Percentiles rank a stretch among this genome's conserved stretches.
phyloP scores from a whole-genome alignment of 2,113 vertebrate species.

The Istiophorus platypterus region DNA sequence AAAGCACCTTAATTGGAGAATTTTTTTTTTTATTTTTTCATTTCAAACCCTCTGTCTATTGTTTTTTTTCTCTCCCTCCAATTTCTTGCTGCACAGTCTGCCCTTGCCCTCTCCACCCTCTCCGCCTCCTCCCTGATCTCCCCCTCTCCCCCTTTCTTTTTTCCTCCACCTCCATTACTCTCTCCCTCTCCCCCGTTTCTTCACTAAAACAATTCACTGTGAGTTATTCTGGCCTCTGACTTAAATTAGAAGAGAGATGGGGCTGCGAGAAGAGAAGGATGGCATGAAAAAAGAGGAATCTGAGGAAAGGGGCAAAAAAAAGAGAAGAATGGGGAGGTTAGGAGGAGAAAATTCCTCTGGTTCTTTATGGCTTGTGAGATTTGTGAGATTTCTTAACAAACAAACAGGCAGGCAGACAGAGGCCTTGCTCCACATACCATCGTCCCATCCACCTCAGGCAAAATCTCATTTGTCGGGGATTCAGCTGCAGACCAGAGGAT shows the following conservation, averaged over 20 bases:
- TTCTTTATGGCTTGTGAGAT: slow-evolving; percentile 57
- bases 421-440: slow-evolving; percentile 43
- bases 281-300: slow-evolving; percentile 18
- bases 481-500: slow-evolving; percentile 80
- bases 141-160: slow-evolving; percentile 30
- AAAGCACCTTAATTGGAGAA: slow-evolving; percentile 81
- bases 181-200: slow-evolving; percentile 47
- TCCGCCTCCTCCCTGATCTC: slow-evolving; percentile 20
- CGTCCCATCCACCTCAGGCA: slow-evolving; percentile 68
- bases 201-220: slow-evolving; percentile 80
- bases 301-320: slow-evolving; percentile 18
- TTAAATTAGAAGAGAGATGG: slow-evolving; percentile 68
- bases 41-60: slow-evolving; percentile 63
- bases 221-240: slow-evolving; percentile 67
- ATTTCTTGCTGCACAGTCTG: slow-evolving; percentile 71
- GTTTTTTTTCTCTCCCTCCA: slow-evolving; percentile 55
- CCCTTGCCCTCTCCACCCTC: slow-evolving; percentile 70
- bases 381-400: slow-evolving; percentile 65
- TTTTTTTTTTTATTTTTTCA: slow-evolving; percentile 63
- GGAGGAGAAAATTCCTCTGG: slow-evolving; percentile 54
- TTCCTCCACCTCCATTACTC: not conserved
- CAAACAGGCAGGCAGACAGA: slow-evolving; percentile 46
- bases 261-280: slow-evolving; percentile 34
- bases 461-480: slow-evolving; percentile 86
- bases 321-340: slow-evolving; percentile 26